Conservation (phyloP, 2,113 vertebrate species). For the Cryptotis parvus region DNA sequence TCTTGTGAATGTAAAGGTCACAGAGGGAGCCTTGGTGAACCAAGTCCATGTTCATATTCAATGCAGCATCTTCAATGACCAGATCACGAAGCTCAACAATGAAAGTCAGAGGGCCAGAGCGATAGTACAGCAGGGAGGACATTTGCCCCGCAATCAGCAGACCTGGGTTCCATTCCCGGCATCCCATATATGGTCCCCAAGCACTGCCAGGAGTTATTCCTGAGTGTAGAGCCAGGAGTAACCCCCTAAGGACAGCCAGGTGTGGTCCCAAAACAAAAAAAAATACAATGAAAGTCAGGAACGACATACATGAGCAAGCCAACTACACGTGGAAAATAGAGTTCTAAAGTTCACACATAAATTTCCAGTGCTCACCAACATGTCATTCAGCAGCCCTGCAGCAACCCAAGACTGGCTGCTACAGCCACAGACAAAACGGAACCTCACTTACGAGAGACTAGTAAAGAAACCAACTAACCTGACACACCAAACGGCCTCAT, state of each 20-base stretch:
- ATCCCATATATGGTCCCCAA: no score
- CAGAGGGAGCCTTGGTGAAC: slow-evolving; percentile 23
- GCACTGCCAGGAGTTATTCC: no score
- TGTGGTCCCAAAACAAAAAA: neutral
- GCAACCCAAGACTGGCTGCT: neutral
- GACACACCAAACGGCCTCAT: slow-evolving; percentile 6
- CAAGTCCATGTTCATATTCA: neutral
- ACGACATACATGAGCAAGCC: neutral
- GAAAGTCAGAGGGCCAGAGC: no score
- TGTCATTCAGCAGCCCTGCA: neutral
- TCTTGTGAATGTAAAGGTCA: neutral
- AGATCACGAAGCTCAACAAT: neutral
- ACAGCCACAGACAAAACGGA: slow-evolving; percentile 48
- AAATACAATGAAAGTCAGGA: neutral
- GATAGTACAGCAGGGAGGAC: no score
- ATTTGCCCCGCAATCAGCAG: no score
- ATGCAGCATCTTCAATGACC: neutral
- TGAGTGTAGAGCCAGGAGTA: no score
- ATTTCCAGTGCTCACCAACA: neutral
- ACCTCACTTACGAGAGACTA: neutral
- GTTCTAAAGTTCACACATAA: neutral
- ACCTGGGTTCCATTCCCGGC: no score
- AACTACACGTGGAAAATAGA: neutral
- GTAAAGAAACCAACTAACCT: neutral
- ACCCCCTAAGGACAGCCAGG: no score